These are phyloP conservation scores for Murina feae DNA, from an alignment of 2,113 vertebrate species.

Conservation along the genomic window DNA sequence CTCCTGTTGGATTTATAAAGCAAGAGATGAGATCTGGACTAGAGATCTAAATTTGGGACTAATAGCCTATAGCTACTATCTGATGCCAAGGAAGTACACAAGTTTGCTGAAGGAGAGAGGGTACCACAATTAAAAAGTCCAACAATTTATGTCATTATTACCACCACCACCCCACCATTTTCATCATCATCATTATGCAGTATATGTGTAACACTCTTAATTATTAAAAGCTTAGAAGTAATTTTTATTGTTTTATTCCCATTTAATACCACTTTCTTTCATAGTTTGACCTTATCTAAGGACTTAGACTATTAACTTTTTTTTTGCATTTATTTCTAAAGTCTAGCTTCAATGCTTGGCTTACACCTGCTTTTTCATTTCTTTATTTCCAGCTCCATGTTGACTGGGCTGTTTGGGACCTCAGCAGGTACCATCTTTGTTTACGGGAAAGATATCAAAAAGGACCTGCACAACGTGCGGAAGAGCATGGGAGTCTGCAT, in stretches of 20 bases:
- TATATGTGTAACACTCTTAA: neutral
- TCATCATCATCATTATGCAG: neutral
- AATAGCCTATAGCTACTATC: no score
- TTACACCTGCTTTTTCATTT: neutral
- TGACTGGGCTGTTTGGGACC: constrained; percentile 92
- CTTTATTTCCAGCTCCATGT: constrained; percentile 86
- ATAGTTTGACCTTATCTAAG: neutral
- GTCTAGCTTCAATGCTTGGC: neutral
- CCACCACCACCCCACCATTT: neutral
- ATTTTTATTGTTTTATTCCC: neutral
- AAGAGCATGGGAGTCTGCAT: constrained; percentile 94
- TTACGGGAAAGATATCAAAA: constrained; percentile 90
- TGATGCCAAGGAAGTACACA: neutral
- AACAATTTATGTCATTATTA: neutral
- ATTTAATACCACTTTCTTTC: neutral
- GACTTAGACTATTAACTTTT: neutral
- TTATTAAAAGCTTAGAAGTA: neutral
- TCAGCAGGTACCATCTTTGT: constrained; percentile 91
- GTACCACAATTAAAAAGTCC: neutral
- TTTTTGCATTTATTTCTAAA: neutral
- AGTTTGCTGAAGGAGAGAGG: neutral
- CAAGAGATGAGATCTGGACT: neutral
- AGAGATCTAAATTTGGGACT: neutral
- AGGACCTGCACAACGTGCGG: constrained; percentile 83
- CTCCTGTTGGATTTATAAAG: neutral